Evolutionary conservation across 2,888 invertebrate genomes (phyloP), one percentile per base, ranked within the genome.

Genomic region (Taphrorychus bicolor): DNA sequence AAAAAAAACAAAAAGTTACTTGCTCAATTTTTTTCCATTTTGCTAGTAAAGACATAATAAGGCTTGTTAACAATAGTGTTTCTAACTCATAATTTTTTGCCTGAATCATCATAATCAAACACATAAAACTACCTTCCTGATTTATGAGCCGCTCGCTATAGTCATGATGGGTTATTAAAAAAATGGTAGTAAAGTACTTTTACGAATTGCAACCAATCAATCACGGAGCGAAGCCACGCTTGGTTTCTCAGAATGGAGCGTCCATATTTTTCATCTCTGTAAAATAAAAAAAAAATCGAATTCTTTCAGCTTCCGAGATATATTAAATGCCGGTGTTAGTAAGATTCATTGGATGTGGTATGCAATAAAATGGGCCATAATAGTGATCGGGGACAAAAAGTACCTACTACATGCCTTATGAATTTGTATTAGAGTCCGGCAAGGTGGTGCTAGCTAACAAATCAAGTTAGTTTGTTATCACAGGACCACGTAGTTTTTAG

Each of bases 141-240:
- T 51, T 51, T 51, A 51, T 18, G 22, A 14, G 19, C 19, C 9
- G n/a, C 17, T 51, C 51, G 0, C 21, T 7, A 17, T 19, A 51
- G 5, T 51, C 21, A 51, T 7, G 48, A 52, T 54, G n/a, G 52
- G 53, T 42, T 21, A 52, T 60, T 60, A 60, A 60, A 60, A n/a
- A n/a, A 60, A 60, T 17, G 51, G 41, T 19, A 61, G 40, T 53
- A 53, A 61, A 61, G 23, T 40, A 45, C 61, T 61, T 61, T 61
- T 61, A 53, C n/a, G 53, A 53, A 61, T 54, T 54, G 24, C 45
- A 17, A 45, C 41, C 61, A 19, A 54, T 61, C 61, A 54, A 61
- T 61, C 54, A 53, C 24, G 40, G 19, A 11, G 23, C 19, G 32
- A 32, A 21, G 32, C 54, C 54, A 54, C 54, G 32, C 54, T 54